Conservation (phyloP, 2,888 invertebrate species). For the Deladenus siricidicola region DNA sequence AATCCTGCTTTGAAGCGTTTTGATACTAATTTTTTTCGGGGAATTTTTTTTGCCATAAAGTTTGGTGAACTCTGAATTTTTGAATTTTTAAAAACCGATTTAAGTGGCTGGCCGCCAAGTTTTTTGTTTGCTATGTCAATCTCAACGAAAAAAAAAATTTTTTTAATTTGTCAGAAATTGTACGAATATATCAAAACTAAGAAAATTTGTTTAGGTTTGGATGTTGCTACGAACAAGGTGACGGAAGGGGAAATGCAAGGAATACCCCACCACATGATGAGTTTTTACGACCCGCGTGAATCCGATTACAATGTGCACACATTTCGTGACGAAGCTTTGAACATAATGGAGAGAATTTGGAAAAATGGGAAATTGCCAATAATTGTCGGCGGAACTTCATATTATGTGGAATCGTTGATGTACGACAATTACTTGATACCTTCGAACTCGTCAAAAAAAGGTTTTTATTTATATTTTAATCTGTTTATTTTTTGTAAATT, state of each 20-base stretch:
- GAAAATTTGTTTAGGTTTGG: conserved; percentile 33
- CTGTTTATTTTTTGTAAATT: too few species aligned
- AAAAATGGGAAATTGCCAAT: conserved; percentile 70
- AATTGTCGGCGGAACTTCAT: conserved; percentile 92
- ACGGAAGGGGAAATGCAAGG: conserved; percentile 68
- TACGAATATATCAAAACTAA: too few species aligned
- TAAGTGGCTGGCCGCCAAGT: too few species aligned
- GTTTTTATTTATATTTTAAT: too few species aligned
- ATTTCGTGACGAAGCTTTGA: conserved; percentile 29
- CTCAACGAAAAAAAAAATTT: too few species aligned
- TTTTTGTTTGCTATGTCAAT: too few species aligned
- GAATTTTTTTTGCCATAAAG: too few species aligned
- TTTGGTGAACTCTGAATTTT: too few species aligned
- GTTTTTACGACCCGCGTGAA: conserved; percentile 68
- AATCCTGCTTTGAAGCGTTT: too few species aligned
- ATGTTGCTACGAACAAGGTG: conserved; percentile 59
- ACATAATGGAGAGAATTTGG: conserved; percentile 65
- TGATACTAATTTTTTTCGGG: too few species aligned
- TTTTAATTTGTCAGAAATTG: too few species aligned
- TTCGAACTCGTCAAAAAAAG: background rate
- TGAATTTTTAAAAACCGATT: conserved; percentile 2
- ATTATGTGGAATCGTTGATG: conserved; percentile 89
- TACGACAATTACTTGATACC: conserved; percentile 55
- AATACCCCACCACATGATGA: conserved; percentile 79
- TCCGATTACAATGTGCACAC: conserved; percentile 38